Evolutionary conservation across 2,113 vertebrate genomes (phyloP).

Genomic region (Theristicus caerulescens): DNA sequence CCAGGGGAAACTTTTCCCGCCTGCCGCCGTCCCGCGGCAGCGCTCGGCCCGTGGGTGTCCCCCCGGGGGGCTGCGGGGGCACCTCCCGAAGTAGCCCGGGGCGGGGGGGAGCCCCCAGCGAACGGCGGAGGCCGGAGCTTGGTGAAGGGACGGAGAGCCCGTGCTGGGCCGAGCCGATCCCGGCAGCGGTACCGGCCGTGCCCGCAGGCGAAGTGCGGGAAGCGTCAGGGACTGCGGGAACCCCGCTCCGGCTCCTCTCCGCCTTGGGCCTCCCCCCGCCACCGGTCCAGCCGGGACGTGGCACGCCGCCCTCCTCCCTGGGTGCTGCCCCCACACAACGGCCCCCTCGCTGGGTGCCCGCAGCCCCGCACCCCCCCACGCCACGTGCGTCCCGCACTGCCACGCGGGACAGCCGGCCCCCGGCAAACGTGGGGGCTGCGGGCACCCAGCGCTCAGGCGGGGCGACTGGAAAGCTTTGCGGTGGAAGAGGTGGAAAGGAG

Average conservation of each 20-base stretch:
- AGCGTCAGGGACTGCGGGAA: not conserved
- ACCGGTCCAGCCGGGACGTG: accelerated
- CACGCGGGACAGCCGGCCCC: no score
- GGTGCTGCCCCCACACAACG: not conserved
- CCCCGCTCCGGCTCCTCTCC: no score
- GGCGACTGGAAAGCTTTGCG: not conserved
- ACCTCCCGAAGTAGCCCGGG: not conserved
- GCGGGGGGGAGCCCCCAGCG: no score
- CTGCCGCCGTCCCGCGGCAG: not conserved
- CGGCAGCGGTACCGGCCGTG: not conserved
- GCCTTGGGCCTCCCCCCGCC: accelerated
- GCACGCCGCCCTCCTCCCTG: not conserved
- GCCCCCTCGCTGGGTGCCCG: accelerated
- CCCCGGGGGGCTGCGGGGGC: not conserved
- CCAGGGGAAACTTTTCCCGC: no score
- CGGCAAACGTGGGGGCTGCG: not conserved
- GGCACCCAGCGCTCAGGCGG: not conserved
- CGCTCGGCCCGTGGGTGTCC: not conserved
- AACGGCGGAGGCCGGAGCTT: not conserved
- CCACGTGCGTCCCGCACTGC: accelerated
- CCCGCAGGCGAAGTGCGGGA: not conserved
- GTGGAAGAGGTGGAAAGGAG: not conserved
- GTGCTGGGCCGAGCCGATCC: no score
- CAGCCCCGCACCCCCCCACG: not conserved
- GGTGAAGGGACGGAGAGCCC: not conserved